Evolutionary conservation across 2,797 vertebrate genomes (phyloP).

Genomic region (Eurystomus glaucurus): DNA sequence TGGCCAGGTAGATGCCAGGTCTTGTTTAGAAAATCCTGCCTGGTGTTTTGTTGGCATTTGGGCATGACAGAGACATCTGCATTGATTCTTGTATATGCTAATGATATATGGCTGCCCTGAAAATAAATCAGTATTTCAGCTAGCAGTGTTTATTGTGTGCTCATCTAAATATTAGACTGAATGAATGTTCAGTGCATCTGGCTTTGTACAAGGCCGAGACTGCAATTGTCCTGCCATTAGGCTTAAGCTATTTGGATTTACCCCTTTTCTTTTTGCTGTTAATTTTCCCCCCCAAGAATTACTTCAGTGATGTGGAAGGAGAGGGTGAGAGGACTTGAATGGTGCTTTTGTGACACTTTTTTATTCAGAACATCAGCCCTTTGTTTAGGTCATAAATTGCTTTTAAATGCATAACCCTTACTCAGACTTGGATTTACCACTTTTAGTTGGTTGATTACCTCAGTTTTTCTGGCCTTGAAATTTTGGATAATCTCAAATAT

Average conservation of each 20-base stretch:
- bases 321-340: background rate
- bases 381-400: background rate
- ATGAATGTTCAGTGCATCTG: background rate
- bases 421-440: background rate
- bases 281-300: background rate
- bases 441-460: background rate
- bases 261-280: background rate
- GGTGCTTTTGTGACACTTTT: fast-evolving
- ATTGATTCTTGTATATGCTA: background rate
- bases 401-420: background rate
- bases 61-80: background rate
- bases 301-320: background rate
- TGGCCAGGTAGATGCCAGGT: background rate
- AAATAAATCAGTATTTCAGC: background rate
- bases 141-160: background rate
- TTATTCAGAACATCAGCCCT: background rate
- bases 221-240: background rate
- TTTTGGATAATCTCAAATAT: background rate
- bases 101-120: background rate
- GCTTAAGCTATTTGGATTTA: background rate
- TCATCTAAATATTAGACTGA: background rate
- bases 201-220: background rate
- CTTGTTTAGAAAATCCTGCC: background rate
- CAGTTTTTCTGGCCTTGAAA: background rate
- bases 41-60: background rate